phyloP scores from a whole-genome alignment of 2,113 vertebrate genomes.

The Tupaia chinensis region DNA sequence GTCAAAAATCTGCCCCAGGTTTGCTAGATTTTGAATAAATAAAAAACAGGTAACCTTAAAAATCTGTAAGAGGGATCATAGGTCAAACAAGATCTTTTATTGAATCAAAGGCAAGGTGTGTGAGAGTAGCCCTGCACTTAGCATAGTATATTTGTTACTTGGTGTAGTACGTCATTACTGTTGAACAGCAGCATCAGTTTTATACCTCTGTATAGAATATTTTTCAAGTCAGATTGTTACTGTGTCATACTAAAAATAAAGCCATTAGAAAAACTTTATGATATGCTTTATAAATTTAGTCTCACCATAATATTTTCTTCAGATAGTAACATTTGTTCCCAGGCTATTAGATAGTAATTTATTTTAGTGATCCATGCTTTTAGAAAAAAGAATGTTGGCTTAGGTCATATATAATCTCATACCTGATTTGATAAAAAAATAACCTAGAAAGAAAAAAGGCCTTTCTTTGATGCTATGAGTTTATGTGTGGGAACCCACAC shows the following conservation, averaged over 20 bases:
- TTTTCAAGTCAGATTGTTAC: background rate
- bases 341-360: background rate
- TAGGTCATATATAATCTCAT: background rate
- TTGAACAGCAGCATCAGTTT: background rate
- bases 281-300: background rate
- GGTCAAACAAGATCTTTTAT: background rate
- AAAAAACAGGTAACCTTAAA: background rate
- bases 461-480: background rate
- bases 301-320: background rate
- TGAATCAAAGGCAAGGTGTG: background rate
- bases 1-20: background rate
- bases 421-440: background rate
- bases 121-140: background rate
- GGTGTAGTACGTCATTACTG: background rate
- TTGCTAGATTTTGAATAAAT: constrained; percentile 38
- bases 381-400: background rate
- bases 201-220: background rate
- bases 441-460: background rate
- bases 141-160: background rate
- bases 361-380: background rate
- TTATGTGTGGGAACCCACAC: background rate
- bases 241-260: constrained; percentile 22
- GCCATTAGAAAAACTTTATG: background rate
- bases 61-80: background rate
- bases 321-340: constrained; percentile 2